Base-by-base conservation (phyloP, 2,888 invertebrate genomes). In the Conops quadrifasciatus region DNA sequence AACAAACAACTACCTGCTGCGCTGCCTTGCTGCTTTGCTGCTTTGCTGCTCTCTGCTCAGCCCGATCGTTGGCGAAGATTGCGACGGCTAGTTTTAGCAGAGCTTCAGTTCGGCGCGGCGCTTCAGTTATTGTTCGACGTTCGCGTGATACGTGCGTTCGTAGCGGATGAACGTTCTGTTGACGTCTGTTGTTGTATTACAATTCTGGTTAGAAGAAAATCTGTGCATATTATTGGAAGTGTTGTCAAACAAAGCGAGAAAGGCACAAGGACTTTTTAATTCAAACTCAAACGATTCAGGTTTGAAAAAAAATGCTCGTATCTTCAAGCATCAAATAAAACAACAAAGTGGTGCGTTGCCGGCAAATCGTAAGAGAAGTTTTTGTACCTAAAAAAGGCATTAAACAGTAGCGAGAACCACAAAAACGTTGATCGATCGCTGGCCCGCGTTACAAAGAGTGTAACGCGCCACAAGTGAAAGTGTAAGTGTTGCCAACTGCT, bases 61-160 rank as follows among this genome's bases (percentile, higher is more conserved):
- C 75, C 72, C 73, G 72, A 74, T 66, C 69, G 68, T 66, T 60
- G 67, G 71, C 73, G 45, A n/a, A n/a, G n/a, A 36, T 68, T 67
- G 70, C 58, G 70, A 47, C 70, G 28, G 30, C 21, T 15, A 16
- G 58, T 24, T 58, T 56, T 24, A 7, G 28, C 26, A 24, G 15
- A 3, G 58, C 26, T 16, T 11, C 58, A 58, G 36, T 36, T 36
- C 36, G 15, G 58, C 58, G 62, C 53, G 51, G 49, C 70, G 67
- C 71, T 77, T 76, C 72, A 78, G 78, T 78, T 76, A 70, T 72
- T 72, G 74, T 76, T 75, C 75, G 74, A 75, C 74, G 73, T 76
- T 78, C 78, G 78, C 74, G 74, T 73, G 71, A 71, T 74, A 70
- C 72, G 74, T 75, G 71, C 75, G 75, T 71, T 74, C 71, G 77